A percentile compares a stretch with the other conserved stretches of the same genome.
These are phyloP conservation scores for Mantis religiosa DNA, from an alignment of 2,888 invertebrate genomes.

Conservation along the genomic window DNA sequence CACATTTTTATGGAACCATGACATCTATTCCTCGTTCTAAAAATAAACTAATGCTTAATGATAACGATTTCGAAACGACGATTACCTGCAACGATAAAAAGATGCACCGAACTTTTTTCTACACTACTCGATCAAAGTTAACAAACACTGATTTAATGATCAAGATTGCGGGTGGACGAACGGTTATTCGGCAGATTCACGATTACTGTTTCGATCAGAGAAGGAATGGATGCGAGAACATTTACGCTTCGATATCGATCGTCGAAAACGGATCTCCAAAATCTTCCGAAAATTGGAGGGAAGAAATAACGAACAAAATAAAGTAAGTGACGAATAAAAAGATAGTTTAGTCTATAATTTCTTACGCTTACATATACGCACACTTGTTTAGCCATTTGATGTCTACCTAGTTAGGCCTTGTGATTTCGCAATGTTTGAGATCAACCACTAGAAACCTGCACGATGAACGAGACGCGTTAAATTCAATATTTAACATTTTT, in stretches of 20 bases:
- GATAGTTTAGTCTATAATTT: conserved; percentile 10
- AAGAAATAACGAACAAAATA: conserved; percentile 19
- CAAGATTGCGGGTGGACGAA: conserved; percentile 29
- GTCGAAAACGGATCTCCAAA: conserved; percentile 25
- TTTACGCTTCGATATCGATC: conserved; percentile 32
- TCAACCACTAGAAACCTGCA: conserved; percentile 29
- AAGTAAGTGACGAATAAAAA: conserved; percentile 22
- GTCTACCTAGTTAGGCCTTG: conserved; percentile 31
- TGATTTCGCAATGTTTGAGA: conserved; percentile 29
- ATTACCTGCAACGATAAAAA: conserved; percentile 28
- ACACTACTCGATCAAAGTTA: conserved; percentile 25
- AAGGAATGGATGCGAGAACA: conserved; percentile 30
- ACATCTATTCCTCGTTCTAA: conserved; percentile 22
- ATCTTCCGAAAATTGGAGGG: conserved; percentile 22
- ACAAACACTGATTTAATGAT: conserved; percentile 25
- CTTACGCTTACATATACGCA: conserved; percentile 18
- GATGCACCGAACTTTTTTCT: conserved; percentile 19
- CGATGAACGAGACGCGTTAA: conserved; percentile 22
- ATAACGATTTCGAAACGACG: conserved; percentile 30
- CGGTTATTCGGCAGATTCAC: conserved; percentile 29
- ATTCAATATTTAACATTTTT: neutral
- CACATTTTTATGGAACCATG: conserved; percentile 19
- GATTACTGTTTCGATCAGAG: conserved; percentile 26
- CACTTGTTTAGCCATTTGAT: conserved; percentile 22
- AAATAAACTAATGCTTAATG: conserved; percentile 29